Percentiles rank a stretch among this genome's conserved stretches.
These are phyloP conservation scores for Schizothorax lantsangensis DNA, from an alignment of 2,797 vertebrate species.

Conservation along the genomic window DNA sequence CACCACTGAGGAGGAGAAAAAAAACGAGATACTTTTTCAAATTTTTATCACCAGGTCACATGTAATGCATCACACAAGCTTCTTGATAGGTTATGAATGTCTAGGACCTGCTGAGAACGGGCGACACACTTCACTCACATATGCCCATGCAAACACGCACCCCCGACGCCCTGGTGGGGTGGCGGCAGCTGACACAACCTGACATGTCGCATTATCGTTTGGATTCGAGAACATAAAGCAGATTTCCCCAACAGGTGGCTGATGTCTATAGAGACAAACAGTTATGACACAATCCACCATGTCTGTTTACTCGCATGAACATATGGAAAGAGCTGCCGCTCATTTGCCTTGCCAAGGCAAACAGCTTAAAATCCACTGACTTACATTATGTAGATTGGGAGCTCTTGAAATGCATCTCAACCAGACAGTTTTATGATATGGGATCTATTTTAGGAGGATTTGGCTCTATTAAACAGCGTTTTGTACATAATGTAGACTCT, in stretches of 20 bases:
- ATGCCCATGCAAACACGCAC: slow-evolving; percentile 23
- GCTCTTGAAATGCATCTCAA: neutral
- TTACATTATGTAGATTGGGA: neutral
- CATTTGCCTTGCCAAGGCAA: slow-evolving; percentile 37
- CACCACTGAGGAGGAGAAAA: slow-evolving; percentile 54
- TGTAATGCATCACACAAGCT: slow-evolving; percentile 67
- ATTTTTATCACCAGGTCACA: slow-evolving; percentile 68
- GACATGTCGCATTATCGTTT: slow-evolving; percentile 25
- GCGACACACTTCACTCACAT: slow-evolving; percentile 36
- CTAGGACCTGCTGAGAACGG: slow-evolving; percentile 52
- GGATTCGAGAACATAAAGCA: slow-evolving; percentile 20
- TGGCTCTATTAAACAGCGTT: slow-evolving; percentile 4
- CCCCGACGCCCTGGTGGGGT: neutral
- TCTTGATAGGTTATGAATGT: slow-evolving; percentile 65
- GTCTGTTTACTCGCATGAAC: slow-evolving; percentile 53
- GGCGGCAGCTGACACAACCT: slow-evolving; percentile 36
- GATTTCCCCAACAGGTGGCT: slow-evolving; percentile 51
- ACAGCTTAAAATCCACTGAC: slow-evolving; percentile 25
- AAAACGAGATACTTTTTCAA: slow-evolving; percentile 65
- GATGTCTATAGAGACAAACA: slow-evolving; percentile 33
- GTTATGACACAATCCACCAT: slow-evolving; percentile 37
- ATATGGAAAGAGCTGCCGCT: slow-evolving; percentile 38
- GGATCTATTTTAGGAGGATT: neutral
- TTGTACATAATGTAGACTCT: neutral
- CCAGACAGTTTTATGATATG: neutral